Conservation (phyloP, 2,113 vertebrate genomes). For the Cololabis saira region DNA sequence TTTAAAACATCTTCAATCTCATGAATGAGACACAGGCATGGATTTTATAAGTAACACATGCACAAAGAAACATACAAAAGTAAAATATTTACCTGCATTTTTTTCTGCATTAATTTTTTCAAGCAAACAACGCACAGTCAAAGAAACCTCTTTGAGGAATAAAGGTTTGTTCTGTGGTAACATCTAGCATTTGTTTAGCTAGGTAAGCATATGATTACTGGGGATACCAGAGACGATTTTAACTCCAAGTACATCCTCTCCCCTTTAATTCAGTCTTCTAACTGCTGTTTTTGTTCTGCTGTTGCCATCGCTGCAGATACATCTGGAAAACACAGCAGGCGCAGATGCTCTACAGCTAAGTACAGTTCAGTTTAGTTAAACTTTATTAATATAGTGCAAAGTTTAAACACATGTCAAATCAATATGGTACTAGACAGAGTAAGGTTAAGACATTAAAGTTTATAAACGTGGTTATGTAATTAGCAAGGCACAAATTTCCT, state of each 20-base stretch:
- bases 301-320: neutral
- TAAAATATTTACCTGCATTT: too few relatives aligned
- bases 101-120: too few relatives aligned
- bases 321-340: constrained; percentile 17
- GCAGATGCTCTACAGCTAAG: too few relatives aligned
- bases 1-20: constrained; percentile 5
- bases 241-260: constrained; percentile 1
- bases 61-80: neutral
- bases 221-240: neutral
- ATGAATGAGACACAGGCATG: neutral
- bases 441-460: too few relatives aligned
- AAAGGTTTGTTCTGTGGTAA: neutral
- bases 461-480: too few relatives aligned
- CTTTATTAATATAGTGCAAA: too few relatives aligned
- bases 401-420: too few relatives aligned
- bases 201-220: constrained; percentile 20
- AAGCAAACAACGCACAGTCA: too few relatives aligned
- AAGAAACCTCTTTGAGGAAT: constrained; percentile 12
- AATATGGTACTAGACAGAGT: too few relatives aligned
- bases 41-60: too few relatives aligned
- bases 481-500: too few relatives aligned
- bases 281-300: constrained; percentile 18
- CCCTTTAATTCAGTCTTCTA: constrained; percentile 24
- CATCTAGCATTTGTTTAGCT: neutral
- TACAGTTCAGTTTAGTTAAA: too few relatives aligned